Base-by-base conservation (phyloP, 2,797 vertebrate genomes). In the Bradypodion pumilum region DNA sequence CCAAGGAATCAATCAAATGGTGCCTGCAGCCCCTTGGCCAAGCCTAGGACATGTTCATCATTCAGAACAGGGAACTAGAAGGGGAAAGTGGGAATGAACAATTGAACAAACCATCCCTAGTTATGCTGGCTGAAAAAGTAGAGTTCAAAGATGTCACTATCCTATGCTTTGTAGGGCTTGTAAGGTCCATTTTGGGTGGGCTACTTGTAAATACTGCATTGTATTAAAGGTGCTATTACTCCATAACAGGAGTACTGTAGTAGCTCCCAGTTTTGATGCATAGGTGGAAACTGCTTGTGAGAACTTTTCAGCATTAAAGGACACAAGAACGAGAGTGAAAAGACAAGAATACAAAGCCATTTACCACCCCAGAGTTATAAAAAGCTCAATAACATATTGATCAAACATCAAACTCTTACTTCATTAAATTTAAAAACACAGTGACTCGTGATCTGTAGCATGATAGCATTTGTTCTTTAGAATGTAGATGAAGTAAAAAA, bases 321-420 rank as follows among this genome's bases (percentile, higher is more conserved):
- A 68, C 70, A 68, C 70, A 29, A 49, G 46, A 81, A 77, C 56
- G 56, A 85, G 85, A 49, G 74, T 25, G 87, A 91, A 86, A 87
- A 80, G 88, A 32, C 13, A 72, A 70, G 32, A 19, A 49, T 37
- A 74, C 74, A 80, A 78, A 83, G 74, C 85, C 87, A 90, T 59
- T 65, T 79, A 74, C 74, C 42, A 83, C 84, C 59, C 56, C 60
- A 82, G 85, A 91, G 88, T 69, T 63, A 46, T 87, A 81, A 85
- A 77, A 80, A 73, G 75, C 78, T 63, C 59, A 74, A 35, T 80
- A 84, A 27, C 9, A 21, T 83, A 86, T 78, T 81, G 87, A 92
- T 80, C n/a, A 90, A 87, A 74, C 49, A 85, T 49, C 52, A 74
- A 35, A 69, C 35, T 29, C 62, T 89, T 90, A 86, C 90, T 87